Conservation (phyloP, 2,113 vertebrate species). For the Tragelaphus strepsiceros region DNA sequence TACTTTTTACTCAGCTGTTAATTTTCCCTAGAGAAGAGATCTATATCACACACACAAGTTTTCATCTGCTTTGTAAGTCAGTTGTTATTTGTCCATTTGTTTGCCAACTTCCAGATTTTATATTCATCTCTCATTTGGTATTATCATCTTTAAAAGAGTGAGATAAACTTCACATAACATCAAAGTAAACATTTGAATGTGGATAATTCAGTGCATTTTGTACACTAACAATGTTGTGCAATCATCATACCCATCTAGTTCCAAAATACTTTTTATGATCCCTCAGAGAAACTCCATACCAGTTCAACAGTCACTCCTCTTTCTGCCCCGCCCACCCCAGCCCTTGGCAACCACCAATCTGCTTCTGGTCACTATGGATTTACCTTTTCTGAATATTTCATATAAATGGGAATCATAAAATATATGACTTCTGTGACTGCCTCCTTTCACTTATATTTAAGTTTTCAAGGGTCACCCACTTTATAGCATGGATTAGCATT, state of each 20-base stretch:
- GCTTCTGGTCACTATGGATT: neutral
- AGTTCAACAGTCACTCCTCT: neutral
- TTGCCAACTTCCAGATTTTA: neutral
- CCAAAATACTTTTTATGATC: neutral
- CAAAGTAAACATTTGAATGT: neutral
- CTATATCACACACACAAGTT: neutral
- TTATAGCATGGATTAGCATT: neutral
- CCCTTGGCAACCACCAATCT: neutral
- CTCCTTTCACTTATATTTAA: neutral
- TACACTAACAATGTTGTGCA: neutral
- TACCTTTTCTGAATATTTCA: neutral
- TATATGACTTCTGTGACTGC: neutral
- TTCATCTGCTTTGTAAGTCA: neutral
- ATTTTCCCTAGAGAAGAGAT: neutral
- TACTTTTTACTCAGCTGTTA: neutral
- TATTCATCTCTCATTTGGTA: neutral
- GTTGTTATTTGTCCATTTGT: neutral
- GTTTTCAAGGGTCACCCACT: neutral
- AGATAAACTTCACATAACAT: neutral
- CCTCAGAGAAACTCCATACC: neutral
- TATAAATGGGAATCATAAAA: neutral
- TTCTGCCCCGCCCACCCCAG: neutral
- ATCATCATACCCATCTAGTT: neutral
- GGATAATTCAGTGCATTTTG: neutral
- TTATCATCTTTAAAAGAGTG: neutral